phyloP scores from a whole-genome alignment of 2,888 invertebrate genomes.

The Cosmopolites sordidus region DNA sequence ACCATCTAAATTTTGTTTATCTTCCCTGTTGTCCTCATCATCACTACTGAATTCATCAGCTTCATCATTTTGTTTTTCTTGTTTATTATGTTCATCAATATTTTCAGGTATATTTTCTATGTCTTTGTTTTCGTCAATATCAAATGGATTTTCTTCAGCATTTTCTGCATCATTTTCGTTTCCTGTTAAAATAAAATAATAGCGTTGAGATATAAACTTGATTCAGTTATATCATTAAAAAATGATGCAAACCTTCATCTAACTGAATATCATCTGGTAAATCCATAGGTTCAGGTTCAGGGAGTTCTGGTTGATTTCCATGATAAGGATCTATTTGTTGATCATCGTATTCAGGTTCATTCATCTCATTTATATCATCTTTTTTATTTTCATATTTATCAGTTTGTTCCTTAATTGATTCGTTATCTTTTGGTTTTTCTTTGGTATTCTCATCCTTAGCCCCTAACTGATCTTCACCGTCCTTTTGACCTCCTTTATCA shows the following conservation, averaged over 20 bases:
- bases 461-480: constrained; percentile 66
- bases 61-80: constrained; percentile 39
- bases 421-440: constrained; percentile 49
- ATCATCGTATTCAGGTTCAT: constrained; percentile 75
- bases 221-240: not conserved
- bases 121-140: constrained; percentile 76
- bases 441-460: constrained; percentile 64
- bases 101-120: constrained; percentile 37
- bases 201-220: not conserved
- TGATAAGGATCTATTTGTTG: constrained; percentile 81
- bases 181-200: constrained; percentile 7
- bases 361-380: constrained; percentile 75
- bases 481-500: constrained; percentile 56
- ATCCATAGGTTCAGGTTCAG: constrained; percentile 83
- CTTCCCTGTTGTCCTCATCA: constrained; percentile 39
- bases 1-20: constrained; percentile 47
- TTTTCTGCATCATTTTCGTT: constrained; percentile 58
- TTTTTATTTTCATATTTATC: constrained; percentile 46
- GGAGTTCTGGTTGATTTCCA: constrained; percentile 70
- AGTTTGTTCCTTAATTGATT: constrained; percentile 55
- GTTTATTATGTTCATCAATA: constrained; percentile 46
- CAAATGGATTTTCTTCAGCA: constrained; percentile 76
- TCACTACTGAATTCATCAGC: constrained; percentile 42
- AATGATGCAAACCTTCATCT: constrained; percentile 70
- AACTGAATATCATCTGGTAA: constrained; percentile 82